Conservation (phyloP, 2,113 vertebrate species). For the Gorsachius goisagi region DNA sequence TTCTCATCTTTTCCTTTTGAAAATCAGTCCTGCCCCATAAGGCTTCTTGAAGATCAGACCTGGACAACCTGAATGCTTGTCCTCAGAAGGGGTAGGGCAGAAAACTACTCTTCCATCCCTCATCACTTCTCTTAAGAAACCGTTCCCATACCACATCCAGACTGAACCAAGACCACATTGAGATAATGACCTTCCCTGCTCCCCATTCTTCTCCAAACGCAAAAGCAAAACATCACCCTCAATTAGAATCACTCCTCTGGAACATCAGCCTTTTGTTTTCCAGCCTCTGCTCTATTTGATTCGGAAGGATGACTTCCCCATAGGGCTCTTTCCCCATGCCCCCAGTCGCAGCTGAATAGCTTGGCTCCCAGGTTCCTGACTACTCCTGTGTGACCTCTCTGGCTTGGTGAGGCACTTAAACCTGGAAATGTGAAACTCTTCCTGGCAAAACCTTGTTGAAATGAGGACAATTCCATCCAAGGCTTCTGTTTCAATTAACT, state of each 20-base stretch:
- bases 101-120: neutral
- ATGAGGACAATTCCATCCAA: neutral
- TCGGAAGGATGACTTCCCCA: neutral
- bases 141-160: neutral
- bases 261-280: neutral
- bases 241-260: neutral
- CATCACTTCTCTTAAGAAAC: neutral
- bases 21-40: neutral
- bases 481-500: slow-evolving; percentile 5
- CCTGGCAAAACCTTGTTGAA: neutral
- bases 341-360: neutral
- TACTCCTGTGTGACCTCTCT: neutral
- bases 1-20: neutral
- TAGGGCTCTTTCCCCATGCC: neutral
- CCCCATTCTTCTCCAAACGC: neutral
- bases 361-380: neutral
- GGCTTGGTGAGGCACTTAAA: neutral
- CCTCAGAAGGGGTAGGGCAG: neutral
- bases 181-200: neutral
- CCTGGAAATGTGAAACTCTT: neutral
- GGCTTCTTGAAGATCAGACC: neutral
- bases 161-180: neutral
- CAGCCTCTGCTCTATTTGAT: neutral
- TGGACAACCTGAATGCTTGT: neutral
- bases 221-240: neutral